Evolutionary conservation across 2,888 invertebrate genomes (phyloP), one percentile per base, ranked within the genome.

Genomic region (Punctoribates punctum): DNA sequence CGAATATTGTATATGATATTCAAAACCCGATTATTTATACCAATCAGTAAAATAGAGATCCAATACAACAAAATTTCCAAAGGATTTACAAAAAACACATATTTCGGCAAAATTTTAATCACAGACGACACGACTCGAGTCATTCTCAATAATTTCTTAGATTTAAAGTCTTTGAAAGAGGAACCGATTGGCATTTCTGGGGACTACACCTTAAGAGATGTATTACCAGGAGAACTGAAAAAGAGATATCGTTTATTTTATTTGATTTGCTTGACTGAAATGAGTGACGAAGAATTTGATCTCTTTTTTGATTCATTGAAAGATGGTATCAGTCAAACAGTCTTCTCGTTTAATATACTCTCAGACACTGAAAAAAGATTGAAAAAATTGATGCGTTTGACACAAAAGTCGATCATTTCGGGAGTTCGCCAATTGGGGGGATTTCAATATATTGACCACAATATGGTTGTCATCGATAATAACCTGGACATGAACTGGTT

Each of bases 401-500:
- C 11, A 17, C 23, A 9, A 38, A 23, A 3, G 13, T 42, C 38
- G 2, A 38, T 8, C 3, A 70, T 23, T 70, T 70, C 42, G n/a
- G 65, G 38, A 17, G 11, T 46, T 70, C n/a, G 4, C 9, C 70
- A 70, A 42, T 46, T 70, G 70, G 70, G 70, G 11, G 15, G 42
- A 20, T 70, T 70, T 42, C 20, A 42, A 34, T 70, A 23, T 1
- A 70, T 70, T 70, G 70, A 70, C 23, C 1, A 70, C 9, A 70
- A 70, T 38, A 70, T 70, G n/a, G 70, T 70, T 38, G 20, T 70
- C 25, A 46, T 70, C 42, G 70, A 70, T 42, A 42, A 11, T 23
- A 46, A 70, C 5, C n/a, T 38, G 20, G n/a, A 70, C 46, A 70
- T 70, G 70, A 46, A 70, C 23, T 70, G 70, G 42, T 70, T n/a